Conservation (phyloP, 2,797 vertebrate species). For the Acrossocheilus fasciatus region DNA sequence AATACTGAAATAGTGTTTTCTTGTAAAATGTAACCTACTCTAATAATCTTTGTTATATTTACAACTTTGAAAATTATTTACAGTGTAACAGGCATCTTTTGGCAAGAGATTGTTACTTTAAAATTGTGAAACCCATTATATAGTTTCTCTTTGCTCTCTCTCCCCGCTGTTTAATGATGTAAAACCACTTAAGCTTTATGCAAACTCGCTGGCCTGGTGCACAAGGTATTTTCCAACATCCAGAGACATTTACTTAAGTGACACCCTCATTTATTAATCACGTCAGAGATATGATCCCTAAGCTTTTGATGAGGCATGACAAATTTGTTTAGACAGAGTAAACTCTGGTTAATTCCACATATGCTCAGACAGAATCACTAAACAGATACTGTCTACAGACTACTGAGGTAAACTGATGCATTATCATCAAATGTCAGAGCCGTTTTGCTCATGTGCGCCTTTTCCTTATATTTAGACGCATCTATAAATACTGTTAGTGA, state of each 20-base stretch:
- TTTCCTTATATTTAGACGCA: conserved; percentile 60
- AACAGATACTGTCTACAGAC: neutral
- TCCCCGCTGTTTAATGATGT: neutral
- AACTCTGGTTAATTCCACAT: neutral
- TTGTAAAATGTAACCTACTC: neutral
- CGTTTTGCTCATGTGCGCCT: conserved; percentile 34
- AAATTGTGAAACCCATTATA: neutral
- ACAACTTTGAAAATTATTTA: neutral
- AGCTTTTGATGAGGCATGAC: conserved; percentile 1
- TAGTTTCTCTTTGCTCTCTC: neutral
- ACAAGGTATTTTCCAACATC: conserved; percentile 8
- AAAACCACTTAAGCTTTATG: neutral
- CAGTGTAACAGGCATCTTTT: neutral
- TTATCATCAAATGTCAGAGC: conserved; percentile 23
- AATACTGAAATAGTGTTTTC: neutral
- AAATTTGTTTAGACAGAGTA: conserved; percentile 1
- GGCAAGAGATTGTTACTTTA: neutral
- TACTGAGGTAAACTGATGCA: conserved; percentile 8
- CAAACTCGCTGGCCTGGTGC: neutral
- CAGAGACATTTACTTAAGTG: conserved; percentile 6
- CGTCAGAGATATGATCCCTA: conserved; percentile 17
- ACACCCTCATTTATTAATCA: neutral
- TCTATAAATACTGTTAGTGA: conserved; percentile 53
- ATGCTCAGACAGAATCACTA: neutral
- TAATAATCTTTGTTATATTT: neutral